Evolutionary conservation across 2,888 invertebrate genomes (phyloP).

Genomic region (Philonicus albiceps): DNA sequence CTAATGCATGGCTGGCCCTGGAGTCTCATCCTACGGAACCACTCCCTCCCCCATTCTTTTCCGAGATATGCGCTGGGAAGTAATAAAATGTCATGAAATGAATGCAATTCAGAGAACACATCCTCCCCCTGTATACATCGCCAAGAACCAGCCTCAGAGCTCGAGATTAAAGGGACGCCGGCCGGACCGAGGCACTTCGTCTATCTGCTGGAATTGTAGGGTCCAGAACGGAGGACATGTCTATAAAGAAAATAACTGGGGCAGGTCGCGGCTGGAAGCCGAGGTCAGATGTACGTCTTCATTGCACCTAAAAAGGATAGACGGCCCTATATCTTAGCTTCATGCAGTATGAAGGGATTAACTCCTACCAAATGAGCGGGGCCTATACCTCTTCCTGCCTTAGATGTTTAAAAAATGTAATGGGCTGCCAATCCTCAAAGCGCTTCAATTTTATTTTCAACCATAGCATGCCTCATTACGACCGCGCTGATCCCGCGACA

Average conservation of each 20-base stretch:
- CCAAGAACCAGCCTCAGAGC: conserved; percentile 36
- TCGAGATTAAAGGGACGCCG: conserved; percentile 18
- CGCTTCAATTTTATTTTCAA: background rate
- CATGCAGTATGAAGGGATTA: background rate
- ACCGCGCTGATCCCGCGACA: background rate
- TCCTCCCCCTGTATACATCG: conserved; percentile 11
- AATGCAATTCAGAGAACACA: conserved; percentile 23
- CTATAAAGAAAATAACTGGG: conserved; percentile 5
- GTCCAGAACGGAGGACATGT: background rate
- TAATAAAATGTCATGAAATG: conserved; percentile 48
- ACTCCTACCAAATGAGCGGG: background rate
- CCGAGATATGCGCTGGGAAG: conserved; percentile 26
- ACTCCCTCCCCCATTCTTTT: background rate
- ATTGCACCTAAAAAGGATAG: background rate
- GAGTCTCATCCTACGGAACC: background rate
- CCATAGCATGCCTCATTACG: background rate
- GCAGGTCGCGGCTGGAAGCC: background rate
- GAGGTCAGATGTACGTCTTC: background rate
- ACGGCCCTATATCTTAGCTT: background rate
- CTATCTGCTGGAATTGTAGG: background rate
- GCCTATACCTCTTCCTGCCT: background rate
- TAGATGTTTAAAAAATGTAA: background rate
- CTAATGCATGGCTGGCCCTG: background rate
- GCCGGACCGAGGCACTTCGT: background rate
- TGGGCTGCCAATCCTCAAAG: background rate